Percentiles rank a stretch among this genome's conserved stretches.
phyloP scores from a whole-genome alignment of 2,113 vertebrate genomes.

The Sceloporus undulatus region DNA sequence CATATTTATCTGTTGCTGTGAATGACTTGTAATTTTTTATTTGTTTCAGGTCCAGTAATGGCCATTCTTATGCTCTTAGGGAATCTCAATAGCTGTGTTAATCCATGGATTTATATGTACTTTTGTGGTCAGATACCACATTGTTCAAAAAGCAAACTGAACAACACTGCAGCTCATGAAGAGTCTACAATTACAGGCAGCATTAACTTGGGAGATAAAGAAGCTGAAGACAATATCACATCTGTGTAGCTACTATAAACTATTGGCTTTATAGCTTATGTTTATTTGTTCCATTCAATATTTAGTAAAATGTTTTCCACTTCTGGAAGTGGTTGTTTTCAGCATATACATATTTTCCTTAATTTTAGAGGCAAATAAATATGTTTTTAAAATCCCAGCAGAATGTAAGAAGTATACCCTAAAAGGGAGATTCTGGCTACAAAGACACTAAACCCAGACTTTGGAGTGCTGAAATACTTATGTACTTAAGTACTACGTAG shows the following conservation, averaged over 20 bases:
- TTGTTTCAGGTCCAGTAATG: slow-evolving; percentile 79
- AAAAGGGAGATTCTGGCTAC: not conserved
- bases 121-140: slow-evolving; percentile 78
- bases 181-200: slow-evolving; percentile 65
- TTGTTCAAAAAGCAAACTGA: slow-evolving; percentile 62
- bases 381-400: not conserved
- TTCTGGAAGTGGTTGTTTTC: not conserved
- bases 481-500: no score
- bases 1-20: not conserved
- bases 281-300: not conserved
- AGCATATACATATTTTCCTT: slow-evolving; percentile 38
- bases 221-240: slow-evolving; percentile 64
- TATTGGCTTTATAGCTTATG: slow-evolving; percentile 16
- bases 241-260: slow-evolving; percentile 46
- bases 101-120: slow-evolving; percentile 88
- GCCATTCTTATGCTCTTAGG: slow-evolving; percentile 86
- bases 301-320: not conserved
- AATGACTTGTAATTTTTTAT: slow-evolving; percentile 46
- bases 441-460: not conserved
- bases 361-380: slow-evolving; percentile 23
- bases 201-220: slow-evolving; percentile 68
- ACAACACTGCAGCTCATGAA: slow-evolving; percentile 53
- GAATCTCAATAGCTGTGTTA: slow-evolving; percentile 85
- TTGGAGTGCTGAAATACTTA: no score
- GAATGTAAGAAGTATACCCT: not conserved